Evolutionary conservation across 2,113 vertebrate genomes (phyloP), one percentile per base, ranked within the genome.

Genomic region (Boleophthalmus pectinirostris): DNA sequence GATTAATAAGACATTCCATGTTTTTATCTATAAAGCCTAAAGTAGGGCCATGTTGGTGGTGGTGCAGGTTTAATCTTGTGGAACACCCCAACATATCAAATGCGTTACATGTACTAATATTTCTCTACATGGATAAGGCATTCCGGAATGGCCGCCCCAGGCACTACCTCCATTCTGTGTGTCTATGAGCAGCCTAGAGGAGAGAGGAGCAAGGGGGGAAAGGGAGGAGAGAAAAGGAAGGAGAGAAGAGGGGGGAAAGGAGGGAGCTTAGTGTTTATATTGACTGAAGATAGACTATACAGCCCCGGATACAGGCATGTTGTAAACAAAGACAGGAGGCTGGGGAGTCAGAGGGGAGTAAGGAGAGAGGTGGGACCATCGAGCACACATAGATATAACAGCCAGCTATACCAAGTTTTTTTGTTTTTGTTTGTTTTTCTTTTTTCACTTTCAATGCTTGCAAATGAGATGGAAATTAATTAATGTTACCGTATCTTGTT

Each of bases 241-340:
- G 35, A 21, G 16, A 51, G 49, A 16, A 49, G 47, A 18, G 14
- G 16, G 68, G 64, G 58, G 67, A 65, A 70, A 69, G 74, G 61
- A 79, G 79, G 66, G 80, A 85, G 63, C 66, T 72, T 16, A 67
- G 49, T 73, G 85, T 91, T 88, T 88, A 86, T 88, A 87, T 90
- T 87, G 87, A 91, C 84, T 84, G 61, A 81, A 77, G 73, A 75
- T 69, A 77, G 82, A 83, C 87, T 84, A 70, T 82, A 74, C 72
- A 79, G 71, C 72, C 72, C 69, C 77, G 56, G 87, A 83, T 88
- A 87, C 74, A 74, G 79, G 69, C 68, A 15, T 6, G 69, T 69
- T 84, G 87, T 84, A 89, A 90, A 92, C 79, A 88, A 80, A 85
- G 83, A 73, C 66, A 69, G 66, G 75, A 73, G 79, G 71, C n/a